phyloP scores from a whole-genome alignment of 2,888 invertebrate species.

The Tachina lurida region DNA sequence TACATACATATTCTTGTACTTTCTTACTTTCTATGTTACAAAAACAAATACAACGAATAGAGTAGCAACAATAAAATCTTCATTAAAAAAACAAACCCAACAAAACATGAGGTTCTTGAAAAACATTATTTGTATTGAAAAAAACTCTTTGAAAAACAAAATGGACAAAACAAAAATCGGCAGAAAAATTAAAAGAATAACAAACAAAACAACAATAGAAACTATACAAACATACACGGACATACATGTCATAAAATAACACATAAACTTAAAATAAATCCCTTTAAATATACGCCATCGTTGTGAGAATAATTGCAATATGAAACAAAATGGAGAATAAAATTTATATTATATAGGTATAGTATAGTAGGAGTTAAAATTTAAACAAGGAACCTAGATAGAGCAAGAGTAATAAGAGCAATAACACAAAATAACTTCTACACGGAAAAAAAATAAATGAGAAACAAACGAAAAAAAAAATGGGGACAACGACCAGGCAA shows the following conservation, averaged over 20 bases:
- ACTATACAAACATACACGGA: not conserved
- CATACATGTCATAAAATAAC: not conserved
- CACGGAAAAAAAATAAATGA: constrained; percentile 8
- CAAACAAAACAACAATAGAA: not conserved
- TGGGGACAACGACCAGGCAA: constrained; percentile 70
- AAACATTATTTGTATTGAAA: not conserved
- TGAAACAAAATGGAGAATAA: constrained; percentile 62
- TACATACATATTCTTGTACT: constrained; percentile 9
- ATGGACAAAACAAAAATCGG: not conserved
- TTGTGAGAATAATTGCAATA: not conserved
- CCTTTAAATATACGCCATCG: not conserved
- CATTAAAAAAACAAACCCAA: constrained; percentile 1
- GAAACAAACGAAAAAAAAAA: constrained; percentile 47
- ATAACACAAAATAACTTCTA: not conserved
- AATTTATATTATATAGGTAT: constrained; percentile 27
- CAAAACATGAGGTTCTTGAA: constrained; percentile 42
- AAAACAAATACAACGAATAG: not conserved
- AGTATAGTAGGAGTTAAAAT: constrained; percentile 46
- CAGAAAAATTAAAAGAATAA: not conserved
- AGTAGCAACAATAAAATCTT: constrained; percentile 12
- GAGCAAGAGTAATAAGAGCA: constrained; percentile 36
- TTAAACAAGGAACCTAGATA: constrained; percentile 50
- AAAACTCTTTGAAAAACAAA: constrained; percentile 4
- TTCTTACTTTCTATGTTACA: not conserved
- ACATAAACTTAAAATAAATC: not conserved